These are phyloP conservation scores for Neotragus moschatus DNA, from an alignment of 2,113 vertebrate species.

Conservation along the genomic window DNA sequence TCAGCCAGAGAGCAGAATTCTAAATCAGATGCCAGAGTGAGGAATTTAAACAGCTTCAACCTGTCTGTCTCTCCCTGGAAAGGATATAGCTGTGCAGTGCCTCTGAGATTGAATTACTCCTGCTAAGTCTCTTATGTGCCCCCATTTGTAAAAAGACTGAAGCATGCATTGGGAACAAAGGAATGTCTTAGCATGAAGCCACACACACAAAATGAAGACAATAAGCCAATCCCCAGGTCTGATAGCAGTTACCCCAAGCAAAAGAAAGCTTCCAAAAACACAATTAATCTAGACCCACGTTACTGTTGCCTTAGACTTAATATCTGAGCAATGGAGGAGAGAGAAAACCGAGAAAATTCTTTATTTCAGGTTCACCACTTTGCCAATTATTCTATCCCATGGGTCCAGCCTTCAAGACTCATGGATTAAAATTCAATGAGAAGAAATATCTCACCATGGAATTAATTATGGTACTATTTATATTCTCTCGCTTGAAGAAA, in stretches of 20 bases:
- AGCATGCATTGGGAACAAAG: not conserved
- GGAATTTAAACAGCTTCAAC: not conserved
- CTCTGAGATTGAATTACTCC: not conserved
- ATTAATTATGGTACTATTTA: constrained; percentile 27
- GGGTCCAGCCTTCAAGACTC: not conserved
- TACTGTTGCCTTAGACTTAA: not conserved
- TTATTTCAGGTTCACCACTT: not conserved
- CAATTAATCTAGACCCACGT: not conserved
- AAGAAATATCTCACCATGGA: not conserved
- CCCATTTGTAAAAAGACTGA: not conserved
- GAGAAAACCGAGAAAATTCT: not conserved
- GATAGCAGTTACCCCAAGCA: not conserved
- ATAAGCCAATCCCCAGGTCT: not conserved
- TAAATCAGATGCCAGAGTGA: not conserved
- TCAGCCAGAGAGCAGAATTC: not conserved
- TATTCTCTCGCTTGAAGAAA: not conserved
- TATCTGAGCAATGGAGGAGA: not conserved
- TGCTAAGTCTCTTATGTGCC: not conserved
- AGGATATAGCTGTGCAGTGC: not conserved
- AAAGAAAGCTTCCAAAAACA: not conserved
- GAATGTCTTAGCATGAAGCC: not conserved
- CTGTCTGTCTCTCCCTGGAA: not conserved
- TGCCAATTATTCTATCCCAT: not conserved
- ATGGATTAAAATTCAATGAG: constrained; percentile 2
- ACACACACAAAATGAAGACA: not conserved